phyloP scores from a whole-genome alignment of 2,888 invertebrate genomes.

The Torymus tubicola region DNA sequence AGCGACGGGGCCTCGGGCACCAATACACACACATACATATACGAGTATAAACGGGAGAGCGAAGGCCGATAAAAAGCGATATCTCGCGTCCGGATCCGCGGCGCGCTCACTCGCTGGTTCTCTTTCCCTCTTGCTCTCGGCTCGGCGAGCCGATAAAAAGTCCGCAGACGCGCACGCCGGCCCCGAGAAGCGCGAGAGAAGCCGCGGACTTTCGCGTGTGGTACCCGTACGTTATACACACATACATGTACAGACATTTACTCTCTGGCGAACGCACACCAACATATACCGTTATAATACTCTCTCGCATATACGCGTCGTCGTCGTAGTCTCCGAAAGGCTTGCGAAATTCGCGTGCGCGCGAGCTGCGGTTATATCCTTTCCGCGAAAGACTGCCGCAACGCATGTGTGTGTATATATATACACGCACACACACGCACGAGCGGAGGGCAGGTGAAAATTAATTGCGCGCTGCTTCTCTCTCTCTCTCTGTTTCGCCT shows the following conservation, averaged over 20 bases:
- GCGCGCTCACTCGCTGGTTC: constrained; percentile 12
- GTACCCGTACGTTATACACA: too few relatives aligned
- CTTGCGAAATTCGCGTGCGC: too few relatives aligned
- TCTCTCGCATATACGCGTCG: too few relatives aligned
- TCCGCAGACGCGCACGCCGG: constrained; percentile 31
- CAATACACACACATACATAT: background rate
- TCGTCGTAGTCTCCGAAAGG: too few relatives aligned
- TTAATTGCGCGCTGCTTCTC: constrained; percentile 36
- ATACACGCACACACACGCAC: background rate
- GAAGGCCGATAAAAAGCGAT: constrained; percentile 54
- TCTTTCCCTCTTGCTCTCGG: background rate
- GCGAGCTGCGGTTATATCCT: too few relatives aligned
- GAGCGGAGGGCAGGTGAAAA: constrained; percentile 44
- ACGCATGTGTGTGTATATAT: background rate
- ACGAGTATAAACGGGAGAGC: constrained; percentile 6
- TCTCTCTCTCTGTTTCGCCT: constrained; percentile 3
- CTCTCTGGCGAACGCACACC: too few relatives aligned
- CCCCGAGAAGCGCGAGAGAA: too few relatives aligned
- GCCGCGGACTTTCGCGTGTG: too few relatives aligned
- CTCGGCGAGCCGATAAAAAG: constrained; percentile 42
- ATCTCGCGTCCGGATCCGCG: constrained; percentile 56
- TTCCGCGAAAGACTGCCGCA: background rate
- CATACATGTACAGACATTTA: too few relatives aligned
- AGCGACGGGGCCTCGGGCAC: constrained; percentile 16
- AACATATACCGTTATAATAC: too few relatives aligned